These are phyloP conservation scores for Dexiosoma caninum DNA, from an alignment of 2,888 invertebrate species.

Conservation along the genomic window DNA sequence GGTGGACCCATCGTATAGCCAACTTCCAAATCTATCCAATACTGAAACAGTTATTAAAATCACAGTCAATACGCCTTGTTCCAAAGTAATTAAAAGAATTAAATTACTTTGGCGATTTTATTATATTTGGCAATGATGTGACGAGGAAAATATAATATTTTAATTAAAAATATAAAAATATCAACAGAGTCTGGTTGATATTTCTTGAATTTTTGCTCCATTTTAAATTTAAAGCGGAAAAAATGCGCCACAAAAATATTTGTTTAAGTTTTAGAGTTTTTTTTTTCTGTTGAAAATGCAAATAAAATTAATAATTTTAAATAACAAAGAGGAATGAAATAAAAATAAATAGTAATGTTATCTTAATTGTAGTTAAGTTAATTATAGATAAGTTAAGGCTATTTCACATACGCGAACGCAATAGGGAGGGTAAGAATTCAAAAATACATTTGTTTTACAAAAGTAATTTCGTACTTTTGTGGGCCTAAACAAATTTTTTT, in stretches of 20 bases:
- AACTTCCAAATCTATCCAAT: too few species aligned
- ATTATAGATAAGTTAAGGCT: slow-evolving; percentile 56
- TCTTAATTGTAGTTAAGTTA: slow-evolving; percentile 24
- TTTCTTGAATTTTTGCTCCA: not conserved
- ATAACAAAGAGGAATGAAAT: slow-evolving; percentile 10
- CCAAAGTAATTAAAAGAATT: too few species aligned
- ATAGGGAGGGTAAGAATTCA: not conserved
- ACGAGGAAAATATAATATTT: too few species aligned
- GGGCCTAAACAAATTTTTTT: not conserved
- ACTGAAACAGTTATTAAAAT: too few species aligned
- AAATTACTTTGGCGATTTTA: not conserved
- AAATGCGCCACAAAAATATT: slow-evolving; percentile 24
- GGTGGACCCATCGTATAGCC: too few species aligned
- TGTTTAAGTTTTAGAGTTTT: slow-evolving; percentile 14
- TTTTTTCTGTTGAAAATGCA: slow-evolving; percentile 3
- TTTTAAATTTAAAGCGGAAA: slow-evolving; percentile 9
- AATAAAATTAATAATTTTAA: slow-evolving; percentile 6
- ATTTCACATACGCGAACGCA: not conserved
- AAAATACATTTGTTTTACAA: not conserved
- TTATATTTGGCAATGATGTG: not conserved
- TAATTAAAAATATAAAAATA: too few species aligned
- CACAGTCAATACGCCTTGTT: too few species aligned
- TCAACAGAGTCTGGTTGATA: too few species aligned
- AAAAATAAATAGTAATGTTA: slow-evolving; percentile 28
- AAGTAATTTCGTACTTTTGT: not conserved